These are phyloP conservation scores for Ridgeia piscesae DNA, from an alignment of 1,140 invertebrate species.

Conservation along the genomic window DNA sequence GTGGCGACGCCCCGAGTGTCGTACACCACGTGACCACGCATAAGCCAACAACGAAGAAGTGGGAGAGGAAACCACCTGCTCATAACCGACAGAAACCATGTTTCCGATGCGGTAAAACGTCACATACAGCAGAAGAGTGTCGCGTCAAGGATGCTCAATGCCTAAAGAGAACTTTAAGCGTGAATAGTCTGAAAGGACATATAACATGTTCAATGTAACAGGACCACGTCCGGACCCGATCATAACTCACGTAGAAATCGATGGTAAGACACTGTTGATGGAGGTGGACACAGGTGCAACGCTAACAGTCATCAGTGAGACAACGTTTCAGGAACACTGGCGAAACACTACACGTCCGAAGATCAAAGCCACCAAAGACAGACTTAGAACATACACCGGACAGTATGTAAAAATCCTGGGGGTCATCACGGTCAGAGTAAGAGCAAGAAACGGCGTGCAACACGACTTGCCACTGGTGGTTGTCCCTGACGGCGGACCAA, in stretches of 20 bases:
- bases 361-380: not conserved
- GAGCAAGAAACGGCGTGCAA: not conserved
- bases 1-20: not conserved
- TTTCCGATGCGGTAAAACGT: too few species aligned
- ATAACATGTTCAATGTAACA: too few species aligned
- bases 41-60: too few species aligned
- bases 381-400: not conserved
- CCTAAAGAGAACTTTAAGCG: too few species aligned
- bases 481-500: not conserved
- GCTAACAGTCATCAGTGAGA: not conserved
- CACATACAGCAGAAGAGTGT: too few species aligned
- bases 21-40: too few species aligned
- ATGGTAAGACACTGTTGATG: not conserved
- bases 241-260: too few species aligned
- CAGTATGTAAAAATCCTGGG: not conserved
- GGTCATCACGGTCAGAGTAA: not conserved
- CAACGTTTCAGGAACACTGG: not conserved
- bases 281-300: constrained; percentile 2
- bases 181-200: too few species aligned
- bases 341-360: not conserved
- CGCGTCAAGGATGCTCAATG: too few species aligned
- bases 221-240: too few species aligned
- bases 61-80: too few species aligned
- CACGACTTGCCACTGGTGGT: not conserved
- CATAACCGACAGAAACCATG: too few species aligned